phyloP scores from a whole-genome alignment of 2,113 vertebrate genomes.

The Hystrix cristata region DNA sequence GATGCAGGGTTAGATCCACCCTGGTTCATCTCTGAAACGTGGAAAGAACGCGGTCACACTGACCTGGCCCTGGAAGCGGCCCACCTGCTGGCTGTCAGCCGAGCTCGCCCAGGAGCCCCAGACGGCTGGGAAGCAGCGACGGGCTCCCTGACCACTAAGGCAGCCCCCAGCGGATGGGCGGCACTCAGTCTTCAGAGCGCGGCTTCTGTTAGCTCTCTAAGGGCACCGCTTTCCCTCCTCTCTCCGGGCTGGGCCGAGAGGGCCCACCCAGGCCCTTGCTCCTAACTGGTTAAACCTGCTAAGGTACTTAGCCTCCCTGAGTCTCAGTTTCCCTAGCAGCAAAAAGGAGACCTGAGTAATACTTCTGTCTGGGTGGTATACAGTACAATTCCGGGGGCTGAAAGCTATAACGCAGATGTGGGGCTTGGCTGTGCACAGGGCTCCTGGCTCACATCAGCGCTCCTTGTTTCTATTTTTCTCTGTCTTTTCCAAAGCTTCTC shows the following conservation, averaged over 20 bases:
- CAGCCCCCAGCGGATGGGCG: not conserved
- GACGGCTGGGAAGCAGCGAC: not conserved
- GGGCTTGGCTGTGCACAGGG: rapidly evolving
- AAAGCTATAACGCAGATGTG: not conserved
- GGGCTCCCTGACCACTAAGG: not conserved
- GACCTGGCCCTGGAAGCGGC: not conserved
- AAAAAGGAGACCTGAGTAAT: not conserved
- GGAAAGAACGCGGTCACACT: not conserved
- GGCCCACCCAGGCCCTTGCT: not conserved
- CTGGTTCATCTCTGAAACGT: not conserved
- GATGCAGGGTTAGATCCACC: not conserved
- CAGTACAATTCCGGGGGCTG: too few species aligned
- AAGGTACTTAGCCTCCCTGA: not conserved
- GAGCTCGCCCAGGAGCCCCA: not conserved
- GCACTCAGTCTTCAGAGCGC: not conserved
- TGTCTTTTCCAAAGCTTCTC: not conserved
- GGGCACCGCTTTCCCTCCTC: not conserved
- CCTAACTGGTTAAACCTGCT: not conserved
- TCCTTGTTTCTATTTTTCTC: not conserved
- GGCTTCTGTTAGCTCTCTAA: not conserved
- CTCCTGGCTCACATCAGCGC: not conserved
- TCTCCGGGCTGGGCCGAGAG: not conserved
- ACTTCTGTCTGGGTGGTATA: too few species aligned
- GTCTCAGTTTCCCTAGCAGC: not conserved
- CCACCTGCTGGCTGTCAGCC: not conserved